Evolutionary conservation across 2,888 invertebrate species (phyloP).

Genomic region (Drosophila atroscutellata): DNA sequence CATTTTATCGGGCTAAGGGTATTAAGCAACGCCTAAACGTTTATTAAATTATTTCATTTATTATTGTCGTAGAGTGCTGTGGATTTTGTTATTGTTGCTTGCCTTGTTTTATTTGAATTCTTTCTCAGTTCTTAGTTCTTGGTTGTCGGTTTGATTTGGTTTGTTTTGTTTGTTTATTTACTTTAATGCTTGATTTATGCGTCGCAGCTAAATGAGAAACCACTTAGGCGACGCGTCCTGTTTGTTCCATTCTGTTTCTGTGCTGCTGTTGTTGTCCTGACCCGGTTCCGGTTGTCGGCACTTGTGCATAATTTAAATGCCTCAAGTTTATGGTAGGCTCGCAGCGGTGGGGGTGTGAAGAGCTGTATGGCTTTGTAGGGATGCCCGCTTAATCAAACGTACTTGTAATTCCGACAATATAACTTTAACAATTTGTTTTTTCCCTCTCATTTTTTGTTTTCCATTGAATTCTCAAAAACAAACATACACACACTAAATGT

Average conservation of each 20-base stretch:
- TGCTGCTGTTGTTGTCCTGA: slow-evolving; percentile 37
- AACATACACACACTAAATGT: neutral
- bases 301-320: slow-evolving; percentile 68
- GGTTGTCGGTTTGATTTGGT: slow-evolving; percentile 11
- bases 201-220: slow-evolving; percentile 70
- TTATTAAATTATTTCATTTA: slow-evolving; percentile 9
- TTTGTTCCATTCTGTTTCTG: slow-evolving; percentile 24
- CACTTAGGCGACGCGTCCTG: slow-evolving; percentile 61
- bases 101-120: slow-evolving; percentile 8
- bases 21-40: neutral
- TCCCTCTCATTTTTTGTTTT: slow-evolving; percentile 9
- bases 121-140: slow-evolving; percentile 4
- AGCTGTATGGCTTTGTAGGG: neutral
- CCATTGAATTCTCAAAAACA: slow-evolving; percentile 31
- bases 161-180: slow-evolving; percentile 53
- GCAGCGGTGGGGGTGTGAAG: neutral
- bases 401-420: slow-evolving; percentile 63
- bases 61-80: slow-evolving; percentile 16
- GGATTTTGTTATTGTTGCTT: slow-evolving; percentile 7
- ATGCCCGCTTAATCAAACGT: slow-evolving; percentile 54
- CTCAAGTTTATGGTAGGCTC: slow-evolving; percentile 22
- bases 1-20: neutral
- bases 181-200: slow-evolving; percentile 74
- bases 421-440: slow-evolving; percentile 66
- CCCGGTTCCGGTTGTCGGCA: slow-evolving; percentile 60